phyloP scores from a whole-genome alignment of 1,140 invertebrate species.

The Phocides pigmalion region DNA sequence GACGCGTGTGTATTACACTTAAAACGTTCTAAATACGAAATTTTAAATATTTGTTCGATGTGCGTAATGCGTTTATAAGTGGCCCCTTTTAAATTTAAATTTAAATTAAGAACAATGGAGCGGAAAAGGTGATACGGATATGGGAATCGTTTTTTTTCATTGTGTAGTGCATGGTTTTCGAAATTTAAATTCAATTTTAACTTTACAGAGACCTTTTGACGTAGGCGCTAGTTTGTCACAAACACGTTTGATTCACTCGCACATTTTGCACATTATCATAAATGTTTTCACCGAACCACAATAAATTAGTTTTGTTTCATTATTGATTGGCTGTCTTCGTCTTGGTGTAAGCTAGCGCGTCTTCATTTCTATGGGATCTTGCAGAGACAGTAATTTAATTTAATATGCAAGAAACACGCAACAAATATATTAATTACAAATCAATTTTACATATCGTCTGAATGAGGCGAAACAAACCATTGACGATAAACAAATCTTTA shows the following conservation, averaged over 20 bases:
- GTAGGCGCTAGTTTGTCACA: constrained; percentile 15
- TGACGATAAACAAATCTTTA: no score
- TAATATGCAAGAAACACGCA: constrained; percentile 2
- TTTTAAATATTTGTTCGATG: constrained; percentile 13
- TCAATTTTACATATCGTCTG: no score
- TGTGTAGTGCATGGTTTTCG: constrained; percentile 20
- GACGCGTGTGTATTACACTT: constrained; percentile 22
- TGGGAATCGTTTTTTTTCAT: neutral
- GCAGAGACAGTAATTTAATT: constrained; percentile 7
- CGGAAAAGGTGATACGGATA: constrained; percentile 63
- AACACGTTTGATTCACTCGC: constrained; percentile 20
- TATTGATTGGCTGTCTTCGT: neutral
- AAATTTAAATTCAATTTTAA: constrained; percentile 8
- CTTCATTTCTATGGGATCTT: constrained; percentile 17
- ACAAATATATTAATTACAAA: neutral
- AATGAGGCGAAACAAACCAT: neutral
- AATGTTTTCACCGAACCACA: neutral
- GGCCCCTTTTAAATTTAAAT: constrained; percentile 20
- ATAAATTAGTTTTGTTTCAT: constrained; percentile 8
- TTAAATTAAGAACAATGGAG: constrained; percentile 53
- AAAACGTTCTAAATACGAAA: constrained; percentile 20
- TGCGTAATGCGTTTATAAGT: constrained; percentile 28
- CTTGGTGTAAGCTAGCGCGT: neutral
- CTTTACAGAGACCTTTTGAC: constrained; percentile 23
- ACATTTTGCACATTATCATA: constrained; percentile 6